Evolutionary conservation across 1,140 invertebrate genomes (phyloP).

Genomic region (Drosophila pachea): DNA sequence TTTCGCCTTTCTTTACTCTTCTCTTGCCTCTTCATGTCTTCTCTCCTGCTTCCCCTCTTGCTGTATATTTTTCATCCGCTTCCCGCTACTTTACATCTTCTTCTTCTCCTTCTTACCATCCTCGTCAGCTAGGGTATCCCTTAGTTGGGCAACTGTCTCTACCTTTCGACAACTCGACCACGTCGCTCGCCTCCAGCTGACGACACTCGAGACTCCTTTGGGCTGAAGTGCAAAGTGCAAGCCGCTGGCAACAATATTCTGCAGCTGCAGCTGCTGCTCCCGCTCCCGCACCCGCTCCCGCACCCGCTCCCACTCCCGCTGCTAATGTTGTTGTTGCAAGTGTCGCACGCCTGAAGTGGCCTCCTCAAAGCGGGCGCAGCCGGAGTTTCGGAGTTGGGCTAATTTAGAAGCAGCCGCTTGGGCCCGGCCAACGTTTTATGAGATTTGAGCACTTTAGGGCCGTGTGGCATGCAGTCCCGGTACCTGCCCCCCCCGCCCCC

Average conservation of each 20-base stretch:
- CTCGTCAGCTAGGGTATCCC: conserved; percentile 9
- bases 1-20: too few species aligned
- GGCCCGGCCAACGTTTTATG: conserved; percentile 66
- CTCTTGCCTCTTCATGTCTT: background rate
- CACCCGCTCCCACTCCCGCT: conserved; percentile 28
- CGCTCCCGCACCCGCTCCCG: conserved; percentile 28
- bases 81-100: too few species aligned
- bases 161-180: background rate
- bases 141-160: background rate
- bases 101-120: background rate
- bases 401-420: conserved; percentile 66
- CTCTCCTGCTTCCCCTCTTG: background rate
- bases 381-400: conserved; percentile 42
- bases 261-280: conserved; percentile 37
- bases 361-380: conserved; percentile 32
- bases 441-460: conserved; percentile 67
- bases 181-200: conserved; percentile 27
- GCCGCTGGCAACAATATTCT: conserved; percentile 44
- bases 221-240: conserved; percentile 75
- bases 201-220: conserved; percentile 44
- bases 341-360: conserved; percentile 62
- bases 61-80: too few species aligned
- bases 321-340: conserved; percentile 43
- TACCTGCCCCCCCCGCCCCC: background rate
- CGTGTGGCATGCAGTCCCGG: conserved; percentile 21